Conservation (phyloP, 2,888 invertebrate genomes). For the Philereme vetulata region DNA sequence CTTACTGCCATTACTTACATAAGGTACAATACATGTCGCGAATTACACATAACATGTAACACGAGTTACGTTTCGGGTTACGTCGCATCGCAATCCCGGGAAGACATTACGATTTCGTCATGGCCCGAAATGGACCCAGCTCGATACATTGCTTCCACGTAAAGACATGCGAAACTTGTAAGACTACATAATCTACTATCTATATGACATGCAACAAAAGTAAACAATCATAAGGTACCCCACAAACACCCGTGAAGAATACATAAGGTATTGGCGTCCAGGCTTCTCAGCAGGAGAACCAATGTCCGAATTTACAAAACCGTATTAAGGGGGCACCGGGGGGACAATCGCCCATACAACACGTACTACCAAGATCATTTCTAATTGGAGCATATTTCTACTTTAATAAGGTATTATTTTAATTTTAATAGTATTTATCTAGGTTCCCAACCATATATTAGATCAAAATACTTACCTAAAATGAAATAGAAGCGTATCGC, state of each 20-base stretch:
- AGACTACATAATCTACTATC: slow-evolving; percentile 27
- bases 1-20: slow-evolving; percentile 47
- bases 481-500: too few species aligned
- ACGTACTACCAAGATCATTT: too few species aligned
- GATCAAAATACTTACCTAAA: too few species aligned
- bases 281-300: too few species aligned
- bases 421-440: too few species aligned
- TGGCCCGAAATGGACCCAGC: slow-evolving; percentile 46
- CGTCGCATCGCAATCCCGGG: slow-evolving; percentile 65
- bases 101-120: slow-evolving; percentile 73
- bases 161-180: slow-evolving; percentile 64
- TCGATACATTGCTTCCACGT: slow-evolving; percentile 61
- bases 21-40: slow-evolving; percentile 43
- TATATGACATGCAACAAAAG: not conserved
- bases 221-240: not conserved
- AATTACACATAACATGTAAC: slow-evolving; percentile 58
- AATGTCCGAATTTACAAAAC: too few species aligned
- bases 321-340: too few species aligned
- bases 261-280: too few species aligned
- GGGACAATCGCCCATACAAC: too few species aligned
- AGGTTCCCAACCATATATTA: too few species aligned
- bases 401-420: too few species aligned
- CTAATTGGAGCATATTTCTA: too few species aligned
- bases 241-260: not conserved
- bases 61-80: slow-evolving; percentile 66